phyloP scores from a whole-genome alignment of 2,888 invertebrate species.

The Drosophila atroscutellata region DNA sequence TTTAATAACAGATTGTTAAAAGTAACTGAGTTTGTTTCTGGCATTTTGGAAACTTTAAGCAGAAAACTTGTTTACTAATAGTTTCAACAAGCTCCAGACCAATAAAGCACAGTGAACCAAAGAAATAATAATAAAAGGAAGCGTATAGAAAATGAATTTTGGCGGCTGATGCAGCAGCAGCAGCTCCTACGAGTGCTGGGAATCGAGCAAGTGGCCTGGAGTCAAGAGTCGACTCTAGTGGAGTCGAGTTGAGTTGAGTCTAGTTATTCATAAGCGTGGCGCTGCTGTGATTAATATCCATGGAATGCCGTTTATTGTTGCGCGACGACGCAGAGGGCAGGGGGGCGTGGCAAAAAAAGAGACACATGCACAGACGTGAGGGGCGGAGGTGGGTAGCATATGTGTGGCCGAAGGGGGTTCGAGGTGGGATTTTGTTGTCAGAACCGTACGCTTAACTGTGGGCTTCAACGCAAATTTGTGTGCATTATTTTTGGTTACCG shows the following conservation, averaged over 20 bases:
- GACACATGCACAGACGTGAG: constrained; percentile 43
- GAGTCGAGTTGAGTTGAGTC: constrained; percentile 15
- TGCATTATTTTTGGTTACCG: constrained; percentile 68
- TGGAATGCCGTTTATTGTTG: constrained; percentile 78
- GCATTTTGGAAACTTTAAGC: constrained; percentile 5
- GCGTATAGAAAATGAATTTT: constrained; percentile 11
- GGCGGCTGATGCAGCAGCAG: constrained; percentile 12
- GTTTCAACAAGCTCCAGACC: constrained; percentile 6
- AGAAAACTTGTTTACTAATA: constrained; percentile 10
- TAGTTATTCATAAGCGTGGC: constrained; percentile 58
- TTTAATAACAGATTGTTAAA: constrained; percentile 9
- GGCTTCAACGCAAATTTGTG: constrained; percentile 70
- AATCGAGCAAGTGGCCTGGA: constrained; percentile 17
- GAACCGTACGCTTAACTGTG: constrained; percentile 24
- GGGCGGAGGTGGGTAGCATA: constrained; percentile 1
- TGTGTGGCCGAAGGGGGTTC: not conserved
- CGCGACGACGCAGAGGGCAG: constrained; percentile 36
- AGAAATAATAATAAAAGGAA: constrained; percentile 2
- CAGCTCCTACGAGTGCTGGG: constrained; percentile 9
- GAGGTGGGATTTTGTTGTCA: constrained; percentile 1
- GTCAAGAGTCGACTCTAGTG: constrained; percentile 32
- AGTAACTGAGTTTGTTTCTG: not conserved
- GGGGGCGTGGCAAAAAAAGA: constrained; percentile 53
- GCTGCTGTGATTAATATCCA: constrained; percentile 76
- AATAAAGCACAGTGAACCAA: constrained; percentile 16